A percentile compares a stretch with the other conserved stretches of the same genome.
Conservation (phyloP, 2,888 invertebrate genomes). For the Barypeithes pellucidus region DNA sequence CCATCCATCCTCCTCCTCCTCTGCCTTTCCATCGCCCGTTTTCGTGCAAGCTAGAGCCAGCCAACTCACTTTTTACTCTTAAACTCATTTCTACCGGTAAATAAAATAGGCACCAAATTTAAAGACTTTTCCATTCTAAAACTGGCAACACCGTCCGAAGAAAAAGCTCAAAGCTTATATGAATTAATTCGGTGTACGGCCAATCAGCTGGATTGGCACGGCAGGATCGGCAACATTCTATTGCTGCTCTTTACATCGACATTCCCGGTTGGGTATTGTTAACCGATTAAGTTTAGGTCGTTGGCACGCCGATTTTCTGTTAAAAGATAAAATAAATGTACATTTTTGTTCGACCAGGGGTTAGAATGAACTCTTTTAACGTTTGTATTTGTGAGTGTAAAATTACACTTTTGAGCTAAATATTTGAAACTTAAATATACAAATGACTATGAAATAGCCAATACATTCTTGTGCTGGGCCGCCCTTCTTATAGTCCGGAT, state of each 20-base stretch:
- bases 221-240: constrained; percentile 17
- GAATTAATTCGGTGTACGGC: constrained; percentile 19
- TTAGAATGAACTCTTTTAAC: not conserved
- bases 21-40: too few relatives aligned
- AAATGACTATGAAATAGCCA: too few relatives aligned
- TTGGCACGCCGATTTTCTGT: not conserved
- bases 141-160: constrained; percentile 6
- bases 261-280: constrained; percentile 20
- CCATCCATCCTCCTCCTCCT: too few relatives aligned
- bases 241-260: constrained; percentile 11
- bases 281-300: constrained; percentile 13
- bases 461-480: too few relatives aligned
- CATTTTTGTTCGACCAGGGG: not conserved
- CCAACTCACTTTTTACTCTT: too few relatives aligned
- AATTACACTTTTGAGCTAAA: too few relatives aligned
- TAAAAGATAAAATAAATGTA: constrained; percentile 8
- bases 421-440: too few relatives aligned
- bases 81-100: too few relatives aligned
- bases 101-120: not conserved
- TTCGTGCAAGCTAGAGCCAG: too few relatives aligned
- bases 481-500: too few relatives aligned
- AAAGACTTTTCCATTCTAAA: constrained; percentile 2
- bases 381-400: too few relatives aligned
- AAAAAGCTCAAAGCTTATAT: constrained; percentile 19
- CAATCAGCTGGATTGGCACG: constrained; percentile 11